Evolutionary conservation across 2,113 vertebrate species (phyloP).

Genomic region (Cyanoliseus patagonus): DNA sequence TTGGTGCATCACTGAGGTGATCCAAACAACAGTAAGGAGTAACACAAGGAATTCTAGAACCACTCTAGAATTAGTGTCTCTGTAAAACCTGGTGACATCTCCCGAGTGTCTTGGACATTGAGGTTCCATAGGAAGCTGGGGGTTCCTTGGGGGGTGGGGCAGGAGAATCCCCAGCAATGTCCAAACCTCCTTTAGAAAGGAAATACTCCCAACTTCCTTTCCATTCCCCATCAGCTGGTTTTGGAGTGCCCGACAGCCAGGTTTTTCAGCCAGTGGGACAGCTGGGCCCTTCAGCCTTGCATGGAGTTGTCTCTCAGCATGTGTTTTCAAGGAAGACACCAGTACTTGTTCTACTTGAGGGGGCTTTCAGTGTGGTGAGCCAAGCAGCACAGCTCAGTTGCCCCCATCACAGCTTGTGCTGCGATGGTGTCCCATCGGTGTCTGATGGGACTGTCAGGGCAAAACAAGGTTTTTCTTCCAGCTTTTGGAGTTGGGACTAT

Average conservation of each 20-base stretch:
- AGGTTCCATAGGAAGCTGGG: neutral
- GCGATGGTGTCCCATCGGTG: neutral
- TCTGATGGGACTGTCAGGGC: neutral
- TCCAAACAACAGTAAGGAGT: neutral
- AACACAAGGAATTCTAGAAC: neutral
- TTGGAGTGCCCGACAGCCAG: rapidly evolving
- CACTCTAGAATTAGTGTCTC: neutral
- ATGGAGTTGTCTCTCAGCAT: rapidly evolving
- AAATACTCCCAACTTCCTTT: neutral
- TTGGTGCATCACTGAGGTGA: neutral
- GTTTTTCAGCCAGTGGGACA: neutral
- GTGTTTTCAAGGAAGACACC: neutral
- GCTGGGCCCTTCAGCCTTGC: rapidly evolving
- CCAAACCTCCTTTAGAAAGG: neutral
- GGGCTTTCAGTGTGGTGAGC: neutral
- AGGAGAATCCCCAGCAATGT: neutral
- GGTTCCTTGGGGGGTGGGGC: neutral
- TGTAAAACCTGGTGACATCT: neutral
- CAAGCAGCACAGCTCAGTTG: rapidly evolving
- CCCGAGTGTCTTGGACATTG: neutral
- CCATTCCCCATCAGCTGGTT: neutral
- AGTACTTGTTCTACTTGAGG: neutral
- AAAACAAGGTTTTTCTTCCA: neutral
- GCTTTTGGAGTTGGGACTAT: neutral
- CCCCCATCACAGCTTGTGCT: neutral